These are phyloP conservation scores for Armadillidium nasatum DNA, from an alignment of 1,140 invertebrate species.

Conservation along the genomic window DNA sequence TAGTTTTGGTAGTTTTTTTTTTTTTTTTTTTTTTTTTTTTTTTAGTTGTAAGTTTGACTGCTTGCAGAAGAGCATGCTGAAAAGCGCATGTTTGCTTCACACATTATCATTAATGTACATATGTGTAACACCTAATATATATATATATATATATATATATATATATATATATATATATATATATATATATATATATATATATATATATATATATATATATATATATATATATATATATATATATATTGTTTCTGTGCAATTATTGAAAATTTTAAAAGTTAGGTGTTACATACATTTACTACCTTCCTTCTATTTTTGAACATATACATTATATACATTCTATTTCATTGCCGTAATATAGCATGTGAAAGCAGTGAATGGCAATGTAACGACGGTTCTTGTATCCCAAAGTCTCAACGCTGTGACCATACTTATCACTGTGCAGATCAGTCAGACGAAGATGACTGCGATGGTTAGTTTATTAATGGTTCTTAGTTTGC, in stretches of 20 bases:
- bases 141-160: too few relatives aligned
- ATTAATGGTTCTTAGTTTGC: not conserved
- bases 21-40: too few relatives aligned
- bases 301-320: not conserved
- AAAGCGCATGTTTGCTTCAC: too few relatives aligned
- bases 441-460: conserved; percentile 46
- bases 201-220: conserved; percentile 17
- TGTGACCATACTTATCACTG: conserved; percentile 47
- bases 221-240: conserved; percentile 12
- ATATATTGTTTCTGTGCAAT: not conserved
- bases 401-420: conserved; percentile 46
- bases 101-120: too few relatives aligned
- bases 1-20: too few relatives aligned
- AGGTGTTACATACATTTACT: too few relatives aligned
- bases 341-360: not conserved
- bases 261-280: too few relatives aligned
- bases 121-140: too few relatives aligned
- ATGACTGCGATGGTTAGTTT: conserved; percentile 43
- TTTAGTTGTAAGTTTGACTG: too few relatives aligned
- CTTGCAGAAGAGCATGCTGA: too few relatives aligned
- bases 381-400: conserved; percentile 52
- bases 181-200: conserved; percentile 16
- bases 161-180: not conserved
- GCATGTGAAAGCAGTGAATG: conserved; percentile 51
- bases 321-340: not conserved